These are phyloP conservation scores for Xylophagus ater DNA, from an alignment of 2,888 invertebrate species.

Conservation along the genomic window DNA sequence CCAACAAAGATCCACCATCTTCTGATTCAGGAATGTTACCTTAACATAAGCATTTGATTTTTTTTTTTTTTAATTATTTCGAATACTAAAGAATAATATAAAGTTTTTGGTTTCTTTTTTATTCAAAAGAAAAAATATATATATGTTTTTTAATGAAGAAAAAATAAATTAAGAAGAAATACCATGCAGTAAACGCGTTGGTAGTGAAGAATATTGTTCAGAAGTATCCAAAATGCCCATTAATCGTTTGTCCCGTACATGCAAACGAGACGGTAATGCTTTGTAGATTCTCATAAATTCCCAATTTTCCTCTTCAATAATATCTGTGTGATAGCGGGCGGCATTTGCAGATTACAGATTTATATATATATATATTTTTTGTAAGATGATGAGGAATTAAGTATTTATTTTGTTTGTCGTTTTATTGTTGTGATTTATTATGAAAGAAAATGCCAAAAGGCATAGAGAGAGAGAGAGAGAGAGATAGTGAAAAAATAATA, in stretches of 20 bases:
- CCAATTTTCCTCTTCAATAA: conserved; percentile 16
- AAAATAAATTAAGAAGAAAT: too few relatives aligned
- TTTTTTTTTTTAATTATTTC: too few relatives aligned
- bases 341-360: too few relatives aligned
- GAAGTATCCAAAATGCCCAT: conserved; percentile 10
- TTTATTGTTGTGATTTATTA: background rate
- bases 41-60: too few relatives aligned
- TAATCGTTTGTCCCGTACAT: conserved; percentile 14
- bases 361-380: too few relatives aligned
- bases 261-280: conserved; percentile 16
- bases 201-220: conserved; percentile 17
- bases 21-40: conserved; percentile 28
- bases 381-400: conserved; percentile 1
- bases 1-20: conserved; percentile 57
- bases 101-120: too few relatives aligned
- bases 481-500: background rate
- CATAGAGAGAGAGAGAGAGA: background rate
- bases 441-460: background rate
- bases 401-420: conserved; percentile 2
- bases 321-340: conserved; percentile 5
- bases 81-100: too few relatives aligned
- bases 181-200: conserved; percentile 13
- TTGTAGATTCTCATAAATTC: conserved; percentile 15
- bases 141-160: too few relatives aligned
- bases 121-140: too few relatives aligned